These are phyloP conservation scores for Trogon surrucura DNA, from an alignment of 2,113 vertebrate species.

Conservation along the genomic window DNA sequence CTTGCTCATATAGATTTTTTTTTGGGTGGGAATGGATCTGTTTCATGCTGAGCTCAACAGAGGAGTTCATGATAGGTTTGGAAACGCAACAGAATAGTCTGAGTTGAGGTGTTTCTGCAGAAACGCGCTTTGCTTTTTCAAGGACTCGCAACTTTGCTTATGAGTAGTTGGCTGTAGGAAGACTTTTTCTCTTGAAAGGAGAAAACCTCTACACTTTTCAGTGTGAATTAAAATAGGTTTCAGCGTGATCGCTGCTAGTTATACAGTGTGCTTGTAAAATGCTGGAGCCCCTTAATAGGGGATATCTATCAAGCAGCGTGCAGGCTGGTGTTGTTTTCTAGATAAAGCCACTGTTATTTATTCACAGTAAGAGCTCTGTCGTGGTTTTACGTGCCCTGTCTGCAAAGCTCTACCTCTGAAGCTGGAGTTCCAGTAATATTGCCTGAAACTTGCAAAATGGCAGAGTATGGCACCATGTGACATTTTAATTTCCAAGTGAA, in stretches of 20 bases:
- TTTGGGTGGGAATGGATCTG: background rate
- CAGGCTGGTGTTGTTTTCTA: background rate
- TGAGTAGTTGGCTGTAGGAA: background rate
- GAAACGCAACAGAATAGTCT: background rate
- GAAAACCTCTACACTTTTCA: background rate
- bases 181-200: background rate
- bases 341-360: background rate
- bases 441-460: background rate
- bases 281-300: background rate
- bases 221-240: background rate
- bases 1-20: fast-evolving
- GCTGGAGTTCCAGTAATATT: background rate
- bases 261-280: background rate
- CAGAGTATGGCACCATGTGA: fast-evolving
- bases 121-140: background rate
- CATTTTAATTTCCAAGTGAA: background rate
- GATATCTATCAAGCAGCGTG: background rate
- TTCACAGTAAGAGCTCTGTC: background rate
- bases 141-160: background rate
- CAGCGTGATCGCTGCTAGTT: background rate
- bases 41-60: fast-evolving
- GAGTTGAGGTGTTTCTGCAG: background rate
- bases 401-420: background rate
- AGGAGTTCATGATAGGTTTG: fast-evolving
- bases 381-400: background rate